Evolutionary conservation across 2,888 invertebrate species (phyloP), one percentile per base, ranked within the genome.

Genomic region (Tachina grossa): DNA sequence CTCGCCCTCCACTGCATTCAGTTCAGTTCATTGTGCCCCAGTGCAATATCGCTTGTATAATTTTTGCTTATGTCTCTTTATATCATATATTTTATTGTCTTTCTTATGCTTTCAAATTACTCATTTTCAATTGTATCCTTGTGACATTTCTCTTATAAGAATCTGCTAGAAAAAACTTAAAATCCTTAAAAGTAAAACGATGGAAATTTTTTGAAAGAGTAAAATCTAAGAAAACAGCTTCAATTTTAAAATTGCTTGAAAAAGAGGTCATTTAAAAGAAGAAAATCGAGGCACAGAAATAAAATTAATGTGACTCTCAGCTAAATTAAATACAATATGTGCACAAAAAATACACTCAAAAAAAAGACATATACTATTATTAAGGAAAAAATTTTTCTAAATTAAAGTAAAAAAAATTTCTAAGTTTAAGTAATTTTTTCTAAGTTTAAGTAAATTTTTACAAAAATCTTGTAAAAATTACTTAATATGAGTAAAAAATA

Each of bases 61-160:
- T 57, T 72, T 65, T 19, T 51, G 41, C 49, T 59, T 51, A 8
- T 16, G n/a, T 66, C 5, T 45, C 16, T 69, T 43, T 43, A 51
- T 61, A 53, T 79, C 43, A 69, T 69, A 31, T 45, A 69, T 53
- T 78, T 69, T 61, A 63, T 45, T 61, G 63, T 79, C 45, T 71
- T 63, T 63, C n/a, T 9, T 59, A 41, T 71, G n/a, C 19, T 59
- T 68, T 77, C 10, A 68, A 77, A 68, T 55, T 71, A 47, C 53
- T 55, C 47, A 79, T 55, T 79, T 79, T 72, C 69, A 63, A 61
- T 71, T 71, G 78, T 45, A 57, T 79, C 63, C 79, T 55, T 71
- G 65, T 63, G 69, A 63, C 53, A 71, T 61, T 53, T 41, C 31
- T 63, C 22, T 1, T 9, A 63, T 43, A 71, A 22, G 45, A 8